Evolutionary conservation across 2,888 invertebrate species (phyloP), one percentile per base, ranked within the genome.

Genomic region (Minunthozetes semirufus): DNA sequence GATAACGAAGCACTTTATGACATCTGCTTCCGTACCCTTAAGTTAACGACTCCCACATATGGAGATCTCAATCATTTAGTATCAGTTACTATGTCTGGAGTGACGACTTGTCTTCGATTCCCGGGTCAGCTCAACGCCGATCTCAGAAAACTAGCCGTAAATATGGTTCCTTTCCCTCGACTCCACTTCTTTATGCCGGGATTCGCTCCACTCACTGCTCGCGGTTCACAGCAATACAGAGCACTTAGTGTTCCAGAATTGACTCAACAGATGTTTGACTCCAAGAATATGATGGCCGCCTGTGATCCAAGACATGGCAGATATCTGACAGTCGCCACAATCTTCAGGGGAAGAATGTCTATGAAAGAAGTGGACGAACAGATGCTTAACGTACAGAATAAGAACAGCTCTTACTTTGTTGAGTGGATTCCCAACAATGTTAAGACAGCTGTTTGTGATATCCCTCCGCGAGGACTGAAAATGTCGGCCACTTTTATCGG

Each of bases 1-100:
- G 95, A 95, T 85, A 95, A 95, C 81, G 94, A 95, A 82, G 94
- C 95, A 63, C 86, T 94, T 80, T 93, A 94, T 82, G 93, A 94
- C 81, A 94, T 95, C 80, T 94, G 94, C 84, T 87, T 91, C 76
- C 87, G 90, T 77, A 90, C 90, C 80, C 86, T 96, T 72, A 89
- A 89, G 79, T 92, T 94, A 77, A 90, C 90, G 80, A 85, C 92
- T 61, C 93, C 93, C 0, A 88, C 90, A 3, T 93, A 93, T 82
- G 88, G 89, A 59, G 93, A 93, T 82, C 85, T 97, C 82, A 97
- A 97, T 86, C 87, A 96, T 81, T 87, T 97, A 80, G 95, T 97
- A 81, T 91, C 94, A 66, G 96, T 96, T 85, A 94, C 96, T 72
- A 92, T 93, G 38, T 84, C 83, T 3, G 81, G 81, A 46, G 82